Conservation (phyloP, 2,888 invertebrate genomes). For the Sarcophaga caerulescens region DNA sequence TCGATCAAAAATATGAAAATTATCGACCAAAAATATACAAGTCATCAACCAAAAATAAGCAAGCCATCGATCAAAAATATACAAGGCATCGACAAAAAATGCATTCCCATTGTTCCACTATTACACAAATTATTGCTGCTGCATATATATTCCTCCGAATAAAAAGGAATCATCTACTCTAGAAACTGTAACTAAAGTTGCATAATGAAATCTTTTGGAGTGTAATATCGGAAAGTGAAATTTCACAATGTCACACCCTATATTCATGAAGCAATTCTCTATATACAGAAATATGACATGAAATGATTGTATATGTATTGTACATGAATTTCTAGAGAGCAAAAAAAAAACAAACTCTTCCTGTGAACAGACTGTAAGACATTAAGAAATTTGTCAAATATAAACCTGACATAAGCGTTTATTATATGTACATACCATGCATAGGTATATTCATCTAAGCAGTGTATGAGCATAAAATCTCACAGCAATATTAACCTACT, state of each 20-base stretch:
- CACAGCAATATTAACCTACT: not conserved
- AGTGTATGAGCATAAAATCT: not conserved
- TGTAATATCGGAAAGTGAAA: not conserved
- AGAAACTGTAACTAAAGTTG: too few relatives aligned
- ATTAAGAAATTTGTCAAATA: conserved; percentile 57
- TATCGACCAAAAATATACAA: too few relatives aligned
- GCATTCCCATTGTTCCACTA: too few relatives aligned
- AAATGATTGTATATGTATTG: not conserved
- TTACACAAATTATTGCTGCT: too few relatives aligned
- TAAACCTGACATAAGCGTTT: conserved; percentile 44
- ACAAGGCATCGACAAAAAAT: too few relatives aligned
- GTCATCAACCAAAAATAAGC: too few relatives aligned
- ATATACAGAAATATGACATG: not conserved
- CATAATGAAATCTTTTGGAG: too few relatives aligned
- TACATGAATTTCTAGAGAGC: not conserved
- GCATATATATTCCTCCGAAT: too few relatives aligned
- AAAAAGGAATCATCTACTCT: not conserved
- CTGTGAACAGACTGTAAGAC: conserved; percentile 31
- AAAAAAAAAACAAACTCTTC: conserved; percentile 16
- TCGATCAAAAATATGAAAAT: too few relatives aligned
- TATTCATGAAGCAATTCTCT: not conserved
- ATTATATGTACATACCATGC: not conserved
- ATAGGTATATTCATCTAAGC: not conserved
- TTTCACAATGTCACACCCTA: not conserved
- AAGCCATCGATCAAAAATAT: too few relatives aligned